These are phyloP conservation scores for Echinometra lucunter DNA, from an alignment of 53 echinoderm and acorn worm genomes.

Conservation along the genomic window DNA sequence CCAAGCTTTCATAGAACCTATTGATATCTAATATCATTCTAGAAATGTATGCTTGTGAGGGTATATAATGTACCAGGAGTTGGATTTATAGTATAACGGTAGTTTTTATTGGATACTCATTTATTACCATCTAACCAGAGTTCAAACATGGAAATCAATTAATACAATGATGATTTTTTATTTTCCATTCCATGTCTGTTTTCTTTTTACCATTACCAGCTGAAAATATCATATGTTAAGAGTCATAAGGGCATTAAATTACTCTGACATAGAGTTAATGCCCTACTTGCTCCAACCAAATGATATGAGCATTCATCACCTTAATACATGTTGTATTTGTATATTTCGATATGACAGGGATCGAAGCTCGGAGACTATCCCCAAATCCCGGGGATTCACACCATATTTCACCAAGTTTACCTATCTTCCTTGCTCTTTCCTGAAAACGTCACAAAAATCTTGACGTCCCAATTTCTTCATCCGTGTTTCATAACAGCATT, in stretches of 20 bases:
- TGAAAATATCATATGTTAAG: not conserved
- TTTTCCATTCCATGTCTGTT: not conserved
- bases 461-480: slow-evolving; percentile 30
- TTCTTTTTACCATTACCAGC: not conserved
- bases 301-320: slow-evolving; percentile 4
- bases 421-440: not conserved
- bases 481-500: slow-evolving; percentile 12
- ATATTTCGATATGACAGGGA: slow-evolving; percentile 36
- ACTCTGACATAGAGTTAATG: not conserved
- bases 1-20: too few relatives aligned
- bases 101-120: not conserved
- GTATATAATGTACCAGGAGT: too few relatives aligned
- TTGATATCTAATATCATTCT: too few relatives aligned
- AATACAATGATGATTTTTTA: not conserved
- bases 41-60: too few relatives aligned
- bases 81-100: too few relatives aligned
- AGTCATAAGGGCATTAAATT: not conserved
- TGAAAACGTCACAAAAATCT: slow-evolving; percentile 36
- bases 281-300: not conserved
- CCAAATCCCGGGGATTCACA: slow-evolving; percentile 33
- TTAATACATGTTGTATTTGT: slow-evolving; percentile 3
- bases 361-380: slow-evolving; percentile 7
- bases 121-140: too few relatives aligned
- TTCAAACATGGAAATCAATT: not conserved
- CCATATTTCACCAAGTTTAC: slow-evolving; percentile 44